Percentiles rank a stretch among this genome's conserved stretches.
phyloP scores from a whole-genome alignment of 2,113 vertebrate species.

The Sapayoa aenigma region DNA sequence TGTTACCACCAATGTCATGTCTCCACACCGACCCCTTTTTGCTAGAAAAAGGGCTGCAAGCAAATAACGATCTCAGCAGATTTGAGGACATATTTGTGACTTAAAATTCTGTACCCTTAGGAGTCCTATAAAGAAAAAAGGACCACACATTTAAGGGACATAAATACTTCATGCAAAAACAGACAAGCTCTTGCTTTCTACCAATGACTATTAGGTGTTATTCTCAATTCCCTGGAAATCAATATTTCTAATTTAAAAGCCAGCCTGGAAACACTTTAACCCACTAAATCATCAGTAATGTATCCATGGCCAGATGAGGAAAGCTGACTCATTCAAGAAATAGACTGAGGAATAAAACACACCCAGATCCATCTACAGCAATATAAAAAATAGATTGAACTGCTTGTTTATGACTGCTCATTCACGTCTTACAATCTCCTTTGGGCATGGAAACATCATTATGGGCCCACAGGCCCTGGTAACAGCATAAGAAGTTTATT shows the following conservation, averaged over 20 bases:
- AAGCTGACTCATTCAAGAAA: neutral
- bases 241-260: neutral
- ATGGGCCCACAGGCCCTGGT: neutral
- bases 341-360: neutral
- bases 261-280: neutral
- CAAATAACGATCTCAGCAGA: neutral
- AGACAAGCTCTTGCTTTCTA: neutral
- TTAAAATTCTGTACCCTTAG: neutral
- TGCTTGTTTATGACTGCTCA: neutral
- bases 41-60: neutral
- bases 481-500: neutral
- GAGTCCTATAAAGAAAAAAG: neutral
- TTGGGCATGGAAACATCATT: neutral
- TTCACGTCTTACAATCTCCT: neutral
- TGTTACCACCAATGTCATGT: neutral
- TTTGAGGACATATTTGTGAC: neutral
- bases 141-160: neutral
- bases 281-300: neutral
- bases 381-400: neutral
- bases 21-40: neutral
- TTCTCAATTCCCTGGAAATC: neutral
- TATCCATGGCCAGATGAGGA: neutral
- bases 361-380: neutral
- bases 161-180: neutral
- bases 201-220: neutral